Base-by-base conservation (phyloP, 2,113 vertebrate genomes). In the Vidua chalybeata region DNA sequence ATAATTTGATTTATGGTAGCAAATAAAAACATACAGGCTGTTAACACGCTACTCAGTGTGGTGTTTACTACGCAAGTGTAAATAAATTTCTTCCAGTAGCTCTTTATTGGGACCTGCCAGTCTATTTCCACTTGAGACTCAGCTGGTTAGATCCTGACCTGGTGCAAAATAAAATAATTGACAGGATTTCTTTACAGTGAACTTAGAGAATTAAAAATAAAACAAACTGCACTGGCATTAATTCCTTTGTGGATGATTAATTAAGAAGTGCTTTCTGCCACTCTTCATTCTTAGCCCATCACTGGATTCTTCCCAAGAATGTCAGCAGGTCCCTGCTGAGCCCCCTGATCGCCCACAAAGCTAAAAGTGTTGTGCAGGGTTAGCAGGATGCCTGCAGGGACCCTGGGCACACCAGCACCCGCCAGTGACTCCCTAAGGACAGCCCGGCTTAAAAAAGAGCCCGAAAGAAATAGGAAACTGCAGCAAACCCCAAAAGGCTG, bases 381-480 rank as follows among this genome's bases (percentile, higher is more conserved):
- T 95, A 84, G 91, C 81, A 88, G 95, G 97, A 79, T 46, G 89
- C 95, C 96, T 77, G 72, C 54, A 37, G 73, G 83, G 73, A 97
- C 93, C 78, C 59, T 97, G 98, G 88, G 62, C 78, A 75, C 74
- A 26, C 63, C 78, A 90, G 95, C 76, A 86, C 68, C 75, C 89
- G 48, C 92, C 96, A 96, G 97, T 89, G 97, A 81, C 89, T 95
- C 96, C 45, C 9, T 92, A 92, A 97, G 98, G 97, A 96, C 97
- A 62, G 76, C 45, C 37, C 1, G 20, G 96, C 98, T 97, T 94
- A 96, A 98, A 97, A 98, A 98, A 97, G 98, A 93, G 83, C 96
- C 66, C 87, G 28, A 96, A 98, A 97, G 97, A 97, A 97, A 98
- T 94, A 82, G 95, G 97, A 98, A 98, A 97, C 97, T 94, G 95